These are phyloP conservation scores for Cranoglanis bouderius DNA, from an alignment of 2,113 vertebrate genomes.

Conservation along the genomic window DNA sequence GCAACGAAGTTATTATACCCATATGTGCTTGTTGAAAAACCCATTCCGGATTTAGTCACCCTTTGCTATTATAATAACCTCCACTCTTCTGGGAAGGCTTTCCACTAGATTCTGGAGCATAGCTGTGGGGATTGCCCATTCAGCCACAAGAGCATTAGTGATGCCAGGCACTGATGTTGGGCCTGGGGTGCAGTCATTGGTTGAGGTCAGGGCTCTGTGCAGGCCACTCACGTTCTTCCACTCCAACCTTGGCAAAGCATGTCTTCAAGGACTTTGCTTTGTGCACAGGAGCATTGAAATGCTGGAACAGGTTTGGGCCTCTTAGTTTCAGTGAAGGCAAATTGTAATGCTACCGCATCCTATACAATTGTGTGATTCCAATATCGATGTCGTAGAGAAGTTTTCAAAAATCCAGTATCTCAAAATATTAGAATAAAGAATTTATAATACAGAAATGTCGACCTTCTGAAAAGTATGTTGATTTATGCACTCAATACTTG, in stretches of 20 bases:
- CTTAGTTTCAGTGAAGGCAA: no score
- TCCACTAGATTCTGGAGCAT: neutral
- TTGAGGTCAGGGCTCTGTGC: neutral
- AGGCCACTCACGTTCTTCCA: neutral
- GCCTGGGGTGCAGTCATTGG: neutral
- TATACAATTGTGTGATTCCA: no score
- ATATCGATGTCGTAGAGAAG: no score
- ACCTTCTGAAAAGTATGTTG: no score
- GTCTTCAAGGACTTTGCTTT: neutral
- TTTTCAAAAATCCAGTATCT: no score
- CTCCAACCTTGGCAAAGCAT: neutral
- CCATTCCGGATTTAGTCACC: neutral
- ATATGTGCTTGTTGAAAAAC: neutral
- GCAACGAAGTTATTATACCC: neutral
- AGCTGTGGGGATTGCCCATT: neutral
- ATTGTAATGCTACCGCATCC: no score
- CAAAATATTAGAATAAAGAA: no score
- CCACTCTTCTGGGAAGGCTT: neutral
- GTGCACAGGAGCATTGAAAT: no score
- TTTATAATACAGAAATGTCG: no score
- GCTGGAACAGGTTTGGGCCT: no score
- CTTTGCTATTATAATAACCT: neutral
- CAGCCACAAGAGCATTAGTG: no score
- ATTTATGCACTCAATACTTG: no score
- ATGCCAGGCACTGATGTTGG: neutral